Percentiles rank a stretch among this genome's conserved stretches.
Evolutionary conservation across 2,113 vertebrate species (phyloP).

Genomic region (Murina feae): DNA sequence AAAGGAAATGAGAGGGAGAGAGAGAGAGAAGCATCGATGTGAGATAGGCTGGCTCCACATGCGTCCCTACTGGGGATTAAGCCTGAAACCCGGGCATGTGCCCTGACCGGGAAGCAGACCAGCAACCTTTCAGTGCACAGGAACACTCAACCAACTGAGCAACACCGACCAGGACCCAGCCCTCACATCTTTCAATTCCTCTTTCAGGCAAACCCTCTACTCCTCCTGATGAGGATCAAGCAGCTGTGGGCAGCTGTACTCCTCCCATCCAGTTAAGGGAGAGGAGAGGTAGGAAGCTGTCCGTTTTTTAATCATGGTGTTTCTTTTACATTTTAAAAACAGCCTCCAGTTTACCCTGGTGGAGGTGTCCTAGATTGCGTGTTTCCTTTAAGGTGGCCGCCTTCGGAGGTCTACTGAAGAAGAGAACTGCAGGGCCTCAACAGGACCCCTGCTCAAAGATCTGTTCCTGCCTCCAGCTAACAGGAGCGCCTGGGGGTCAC

Average conservation of each 20-base stretch:
- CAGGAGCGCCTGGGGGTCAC: background rate
- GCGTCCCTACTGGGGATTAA: background rate
- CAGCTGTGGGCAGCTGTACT: no score
- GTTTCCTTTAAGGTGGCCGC: background rate
- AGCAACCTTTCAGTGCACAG: background rate
- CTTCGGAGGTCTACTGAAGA: background rate
- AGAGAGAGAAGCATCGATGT: background rate
- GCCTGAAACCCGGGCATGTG: background rate
- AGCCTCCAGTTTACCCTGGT: no score
- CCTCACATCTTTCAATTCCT: slow-evolving; percentile 23
- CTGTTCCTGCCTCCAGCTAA: background rate
- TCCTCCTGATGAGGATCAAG: background rate
- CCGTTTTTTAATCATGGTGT: background rate
- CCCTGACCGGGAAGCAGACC: background rate
- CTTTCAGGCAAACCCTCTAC: background rate
- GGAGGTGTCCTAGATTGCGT: rapidly evolving
- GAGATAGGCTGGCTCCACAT: background rate
- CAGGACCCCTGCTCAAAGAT: background rate
- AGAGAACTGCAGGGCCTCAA: background rate
- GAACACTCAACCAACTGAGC: background rate
- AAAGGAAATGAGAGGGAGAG: background rate
- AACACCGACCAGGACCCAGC: background rate
- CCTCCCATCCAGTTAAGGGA: background rate
- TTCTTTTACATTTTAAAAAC: background rate
- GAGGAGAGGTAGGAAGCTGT: background rate